These are phyloP conservation scores for Lottia gigantea DNA, from an alignment of 2,888 invertebrate genomes.

Conservation along the genomic window DNA sequence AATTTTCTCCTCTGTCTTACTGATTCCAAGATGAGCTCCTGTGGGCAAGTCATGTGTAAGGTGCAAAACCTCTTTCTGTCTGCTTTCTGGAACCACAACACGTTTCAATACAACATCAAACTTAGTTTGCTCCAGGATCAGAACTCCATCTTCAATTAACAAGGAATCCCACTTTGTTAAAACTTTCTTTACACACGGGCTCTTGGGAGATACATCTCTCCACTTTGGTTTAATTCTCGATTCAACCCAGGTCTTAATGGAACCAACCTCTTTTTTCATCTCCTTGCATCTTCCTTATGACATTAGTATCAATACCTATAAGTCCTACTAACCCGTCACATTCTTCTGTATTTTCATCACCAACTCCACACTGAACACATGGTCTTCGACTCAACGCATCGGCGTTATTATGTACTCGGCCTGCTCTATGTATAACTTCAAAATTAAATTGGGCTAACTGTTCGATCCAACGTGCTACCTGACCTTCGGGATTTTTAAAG, in stretches of 20 bases:
- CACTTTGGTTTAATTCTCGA: neutral
- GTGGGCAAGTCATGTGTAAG: neutral
- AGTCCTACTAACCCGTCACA: no score
- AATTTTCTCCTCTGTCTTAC: neutral
- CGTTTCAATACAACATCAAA: neutral
- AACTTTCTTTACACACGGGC: neutral
- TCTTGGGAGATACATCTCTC: neutral
- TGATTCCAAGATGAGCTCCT: slow-evolving; percentile 10
- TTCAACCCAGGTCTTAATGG: slow-evolving; percentile 9
- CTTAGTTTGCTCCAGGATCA: neutral
- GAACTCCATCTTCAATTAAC: neutral
- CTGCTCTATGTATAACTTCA: slow-evolving; percentile 21
- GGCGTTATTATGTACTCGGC: slow-evolving; percentile 23
- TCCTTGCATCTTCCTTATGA: neutral
- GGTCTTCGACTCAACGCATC: slow-evolving; percentile 26
- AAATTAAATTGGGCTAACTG: slow-evolving; percentile 19
- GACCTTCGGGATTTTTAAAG: slow-evolving; percentile 26
- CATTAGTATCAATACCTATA: neutral
- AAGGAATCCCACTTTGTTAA: neutral
- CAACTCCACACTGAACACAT: slow-evolving; percentile 14
- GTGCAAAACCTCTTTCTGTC: neutral
- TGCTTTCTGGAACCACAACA: neutral
- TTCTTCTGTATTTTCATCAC: no score
- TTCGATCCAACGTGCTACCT: slow-evolving; percentile 29
- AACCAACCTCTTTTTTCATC: neutral